A percentile compares a stretch with the other conserved stretches of the same genome.
Conservation (phyloP, 2,888 invertebrate species). For the Xanthia togata region DNA sequence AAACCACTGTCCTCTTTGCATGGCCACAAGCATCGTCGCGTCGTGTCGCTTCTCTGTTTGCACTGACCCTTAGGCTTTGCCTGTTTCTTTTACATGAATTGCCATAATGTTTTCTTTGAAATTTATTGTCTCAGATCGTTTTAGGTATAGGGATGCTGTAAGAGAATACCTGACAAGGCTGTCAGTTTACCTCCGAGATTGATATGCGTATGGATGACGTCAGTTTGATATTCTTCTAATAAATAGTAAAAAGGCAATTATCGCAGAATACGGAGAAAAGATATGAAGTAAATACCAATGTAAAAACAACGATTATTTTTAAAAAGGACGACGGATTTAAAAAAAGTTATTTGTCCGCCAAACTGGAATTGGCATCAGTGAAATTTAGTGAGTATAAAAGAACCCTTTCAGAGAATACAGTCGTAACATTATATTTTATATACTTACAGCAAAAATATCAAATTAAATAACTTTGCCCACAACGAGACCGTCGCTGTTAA, state of each 20-base stretch:
- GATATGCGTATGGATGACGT: background rate
- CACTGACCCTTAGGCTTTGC: background rate
- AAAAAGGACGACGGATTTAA: too few relatives aligned
- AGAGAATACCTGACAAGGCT: background rate
- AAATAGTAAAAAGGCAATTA: background rate
- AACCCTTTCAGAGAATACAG: background rate
- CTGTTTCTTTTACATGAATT: background rate
- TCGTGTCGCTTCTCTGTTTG: too few relatives aligned
- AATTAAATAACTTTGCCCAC: slow-evolving; percentile 5
- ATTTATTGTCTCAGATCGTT: background rate
- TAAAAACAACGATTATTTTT: too few relatives aligned
- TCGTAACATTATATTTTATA: background rate
- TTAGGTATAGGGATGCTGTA: background rate
- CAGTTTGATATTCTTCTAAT: background rate
- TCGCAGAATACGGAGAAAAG: background rate
- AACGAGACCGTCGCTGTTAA: background rate
- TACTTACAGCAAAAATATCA: background rate
- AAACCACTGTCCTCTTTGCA: too few relatives aligned
- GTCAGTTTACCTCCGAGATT: too few relatives aligned
- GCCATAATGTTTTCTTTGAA: background rate
- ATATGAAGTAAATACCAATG: background rate
- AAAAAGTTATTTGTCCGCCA: too few relatives aligned
- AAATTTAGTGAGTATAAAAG: background rate
- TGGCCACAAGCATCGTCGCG: too few relatives aligned
- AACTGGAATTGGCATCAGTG: background rate